A percentile compares a stretch with the other conserved stretches of the same genome.
phyloP scores from a whole-genome alignment of 2,797 vertebrate genomes.

The Sebastes iracundus region DNA sequence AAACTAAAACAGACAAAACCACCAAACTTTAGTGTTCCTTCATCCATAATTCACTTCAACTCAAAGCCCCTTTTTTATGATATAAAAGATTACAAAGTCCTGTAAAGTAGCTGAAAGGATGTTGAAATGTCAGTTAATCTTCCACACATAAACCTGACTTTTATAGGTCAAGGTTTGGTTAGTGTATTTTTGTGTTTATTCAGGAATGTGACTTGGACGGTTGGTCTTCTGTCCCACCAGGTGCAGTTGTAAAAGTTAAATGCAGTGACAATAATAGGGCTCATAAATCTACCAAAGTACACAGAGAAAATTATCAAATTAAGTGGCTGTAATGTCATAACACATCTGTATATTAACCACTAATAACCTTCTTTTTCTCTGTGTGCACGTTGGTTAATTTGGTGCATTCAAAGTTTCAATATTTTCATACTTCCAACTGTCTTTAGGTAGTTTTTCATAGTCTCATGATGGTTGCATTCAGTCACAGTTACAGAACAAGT shows the following conservation, averaged over 20 bases:
- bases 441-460: neutral
- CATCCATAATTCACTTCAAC: neutral
- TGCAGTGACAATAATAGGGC: neutral
- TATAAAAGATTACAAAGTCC: neutral
- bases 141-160: neutral
- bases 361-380: neutral
- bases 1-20: neutral
- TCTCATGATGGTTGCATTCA: neutral
- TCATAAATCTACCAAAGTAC: neutral
- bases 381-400: neutral
- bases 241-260: neutral
- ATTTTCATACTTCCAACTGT: neutral
- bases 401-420: neutral
- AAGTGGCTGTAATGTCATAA: fast-evolving
- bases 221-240: neutral
- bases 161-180: neutral
- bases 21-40: neutral
- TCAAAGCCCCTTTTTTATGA: neutral
- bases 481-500: neutral
- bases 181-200: neutral
- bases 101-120: neutral
- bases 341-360: neutral
- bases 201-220: neutral
- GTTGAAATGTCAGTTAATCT: neutral
- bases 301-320: neutral